phyloP scores from a whole-genome alignment of 92 coral and sea anemone genomes.

The Porites lobata region DNA sequence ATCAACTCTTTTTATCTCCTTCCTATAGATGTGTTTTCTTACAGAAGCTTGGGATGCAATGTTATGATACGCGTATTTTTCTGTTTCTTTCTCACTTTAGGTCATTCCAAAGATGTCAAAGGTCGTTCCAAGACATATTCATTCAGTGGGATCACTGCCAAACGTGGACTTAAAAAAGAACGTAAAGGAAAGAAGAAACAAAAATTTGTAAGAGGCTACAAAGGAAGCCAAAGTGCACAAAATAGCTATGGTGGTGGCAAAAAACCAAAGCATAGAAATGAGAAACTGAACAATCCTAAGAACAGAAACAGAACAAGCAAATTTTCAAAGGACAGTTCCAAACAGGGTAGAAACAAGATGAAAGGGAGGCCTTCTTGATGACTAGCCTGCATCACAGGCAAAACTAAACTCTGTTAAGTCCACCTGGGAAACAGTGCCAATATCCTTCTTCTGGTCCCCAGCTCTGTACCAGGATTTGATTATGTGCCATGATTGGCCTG shows the following conservation, averaged over 20 bases:
- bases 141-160: conserved; percentile 92
- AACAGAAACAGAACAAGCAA: conserved; percentile 1
- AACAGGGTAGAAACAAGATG: neutral
- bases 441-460: too few relatives aligned
- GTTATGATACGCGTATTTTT: neutral
- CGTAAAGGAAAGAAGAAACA: conserved; percentile 47
- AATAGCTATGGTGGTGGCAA: neutral
- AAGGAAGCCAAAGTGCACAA: conserved; percentile 38
- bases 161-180: conserved; percentile 52
- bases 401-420: too few relatives aligned
- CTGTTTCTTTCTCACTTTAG: conserved; percentile 34
- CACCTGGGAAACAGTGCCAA: too few relatives aligned
- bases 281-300: neutral
- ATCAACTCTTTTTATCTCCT: too few relatives aligned
- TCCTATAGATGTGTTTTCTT: too few relatives aligned
- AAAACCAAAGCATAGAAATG: neutral
- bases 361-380: neutral
- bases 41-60: too few relatives aligned
- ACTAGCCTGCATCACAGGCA: neutral
- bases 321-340: neutral
- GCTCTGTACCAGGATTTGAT: too few relatives aligned
- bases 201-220: conserved; percentile 27
- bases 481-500: too few relatives aligned
- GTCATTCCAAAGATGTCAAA: conserved; percentile 48
- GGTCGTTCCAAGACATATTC: conserved; percentile 73